phyloP scores from a whole-genome alignment of 2,113 vertebrate species.

The Candoia aspera region DNA sequence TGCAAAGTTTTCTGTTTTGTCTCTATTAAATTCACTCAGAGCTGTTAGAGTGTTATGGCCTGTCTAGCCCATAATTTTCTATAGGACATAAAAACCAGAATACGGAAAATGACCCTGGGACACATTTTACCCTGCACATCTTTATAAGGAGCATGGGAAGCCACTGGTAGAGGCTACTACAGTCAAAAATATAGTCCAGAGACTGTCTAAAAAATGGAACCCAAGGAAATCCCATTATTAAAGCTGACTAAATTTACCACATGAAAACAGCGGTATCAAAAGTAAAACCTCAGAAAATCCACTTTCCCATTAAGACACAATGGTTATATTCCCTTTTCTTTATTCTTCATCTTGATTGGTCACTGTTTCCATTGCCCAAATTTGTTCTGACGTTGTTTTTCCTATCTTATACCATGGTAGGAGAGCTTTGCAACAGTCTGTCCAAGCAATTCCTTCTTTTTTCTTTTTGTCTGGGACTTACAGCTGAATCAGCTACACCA shows the following conservation, averaged over 20 bases:
- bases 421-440: not conserved
- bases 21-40: not conserved
- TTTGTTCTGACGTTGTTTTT: not conserved
- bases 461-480: not conserved
- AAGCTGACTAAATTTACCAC: not conserved
- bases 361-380: not conserved
- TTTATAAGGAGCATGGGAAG: not conserved
- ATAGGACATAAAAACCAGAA: not conserved
- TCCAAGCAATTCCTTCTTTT: not conserved
- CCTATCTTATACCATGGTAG: not conserved
- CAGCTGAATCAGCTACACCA: not conserved
- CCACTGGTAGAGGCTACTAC: not conserved
- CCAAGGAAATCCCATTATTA: not conserved
- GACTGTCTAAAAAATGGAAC: not conserved
- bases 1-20: not conserved
- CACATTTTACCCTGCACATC: not conserved
- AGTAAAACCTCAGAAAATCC: not conserved
- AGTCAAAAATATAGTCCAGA: not conserved
- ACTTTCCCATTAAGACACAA: not conserved
- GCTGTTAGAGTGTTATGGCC: not conserved
- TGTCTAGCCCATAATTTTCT: not conserved
- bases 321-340: not conserved
- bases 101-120: not conserved
- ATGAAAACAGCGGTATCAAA: not conserved
- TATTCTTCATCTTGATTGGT: not conserved